Evolutionary conservation across 2,888 invertebrate genomes (phyloP).

Genomic region (Neoitamus cyanurus): DNA sequence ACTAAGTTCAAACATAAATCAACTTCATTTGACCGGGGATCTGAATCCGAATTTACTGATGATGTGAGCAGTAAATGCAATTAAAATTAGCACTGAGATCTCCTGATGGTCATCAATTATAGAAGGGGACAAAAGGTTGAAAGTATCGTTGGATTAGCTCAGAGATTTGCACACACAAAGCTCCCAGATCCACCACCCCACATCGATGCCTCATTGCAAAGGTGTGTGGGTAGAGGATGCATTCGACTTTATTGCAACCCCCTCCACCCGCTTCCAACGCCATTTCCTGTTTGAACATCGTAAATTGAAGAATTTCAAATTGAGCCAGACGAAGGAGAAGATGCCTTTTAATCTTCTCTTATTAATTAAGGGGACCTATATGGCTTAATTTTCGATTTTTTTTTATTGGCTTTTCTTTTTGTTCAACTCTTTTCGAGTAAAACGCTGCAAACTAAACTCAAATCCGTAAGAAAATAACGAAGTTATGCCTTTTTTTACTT

Average conservation of each 20-base stretch:
- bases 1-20: constrained; percentile 37
- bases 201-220: not conserved
- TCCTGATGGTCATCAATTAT: constrained; percentile 42
- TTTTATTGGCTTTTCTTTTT: no score
- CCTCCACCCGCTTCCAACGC: not conserved
- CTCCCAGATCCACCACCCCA: not conserved
- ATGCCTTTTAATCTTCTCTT: not conserved
- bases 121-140: constrained; percentile 37
- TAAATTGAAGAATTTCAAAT: not conserved
- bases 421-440: no score
- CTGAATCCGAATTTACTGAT: constrained; percentile 33
- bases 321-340: not conserved
- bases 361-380: no score
- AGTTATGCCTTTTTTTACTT: no score
- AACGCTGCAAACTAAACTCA: no score
- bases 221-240: not conserved
- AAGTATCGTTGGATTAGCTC: constrained; percentile 37
- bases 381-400: no score
- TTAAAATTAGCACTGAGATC: constrained; percentile 37
- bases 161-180: constrained; percentile 12
- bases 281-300: constrained; percentile 27
- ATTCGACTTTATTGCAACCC: not conserved
- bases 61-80: constrained; percentile 43
- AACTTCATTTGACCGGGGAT: constrained; percentile 27
- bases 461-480: no score